Base-by-base conservation (phyloP, 37 sponge, comb jelly and placozoan genomes). In the Dysidea cf. avara region DNA sequence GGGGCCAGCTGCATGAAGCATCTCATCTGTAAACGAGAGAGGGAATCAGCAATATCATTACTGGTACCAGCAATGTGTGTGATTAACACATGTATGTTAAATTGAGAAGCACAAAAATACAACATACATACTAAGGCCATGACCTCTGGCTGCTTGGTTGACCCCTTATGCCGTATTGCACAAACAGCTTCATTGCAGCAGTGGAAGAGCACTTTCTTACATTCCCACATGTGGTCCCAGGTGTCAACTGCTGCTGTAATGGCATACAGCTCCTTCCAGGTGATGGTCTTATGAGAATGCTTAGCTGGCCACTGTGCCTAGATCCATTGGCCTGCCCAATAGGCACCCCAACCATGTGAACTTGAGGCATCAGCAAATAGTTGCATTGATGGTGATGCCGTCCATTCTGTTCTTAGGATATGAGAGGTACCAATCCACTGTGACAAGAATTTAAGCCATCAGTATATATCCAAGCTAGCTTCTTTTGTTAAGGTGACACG, bases 141-240 rank as follows among this genome's bases (percentile, higher is more conserved):
- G 33, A 81, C 22, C 29, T 39, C 43, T 24, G 74, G 74, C 22
- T 71, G 58, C 56, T 54, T 63, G 40, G 82, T 61, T 17, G 66
- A 40, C 29, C 55, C 40, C 48, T 34, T 31, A 7, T 62, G 22
- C 75, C 74, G 63, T 12, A 65, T 54, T 13, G 64, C 39, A 46
- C 72, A 74, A 54, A 81, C 65, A 13, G 75, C 56, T 49, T 35
- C 47, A 66, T 81, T 81, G 57, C 72, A 73, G 39, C 82, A 81
- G 54, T 71, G 25, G 63, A 80, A 71, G 47, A 35, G 24, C 31
- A 80, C 62, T 25, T 33, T 39, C 20, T 34, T 25, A n/a, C 51
- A 16, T 16, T 33, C 18, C 72, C 61, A 43, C 20, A 14, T 29
- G 40, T 61, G 48, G 20, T 72, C 71, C 81, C 81, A 80, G 13